These are phyloP conservation scores for Drosophila mayri DNA, from an alignment of 1,140 invertebrate genomes.

Conservation along the genomic window DNA sequence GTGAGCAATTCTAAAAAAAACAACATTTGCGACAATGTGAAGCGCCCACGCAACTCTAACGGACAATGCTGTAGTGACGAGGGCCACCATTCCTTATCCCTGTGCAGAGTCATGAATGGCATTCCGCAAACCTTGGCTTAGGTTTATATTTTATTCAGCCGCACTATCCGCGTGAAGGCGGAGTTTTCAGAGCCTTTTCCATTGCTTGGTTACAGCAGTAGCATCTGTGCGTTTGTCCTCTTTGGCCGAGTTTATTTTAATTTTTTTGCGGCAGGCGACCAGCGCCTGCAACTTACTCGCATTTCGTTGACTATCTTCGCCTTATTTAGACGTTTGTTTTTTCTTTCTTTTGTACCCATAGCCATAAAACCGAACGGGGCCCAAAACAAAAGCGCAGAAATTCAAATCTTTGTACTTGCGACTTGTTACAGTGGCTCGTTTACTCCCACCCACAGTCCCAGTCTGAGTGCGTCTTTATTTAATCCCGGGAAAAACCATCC, in stretches of 20 bases:
- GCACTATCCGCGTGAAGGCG: constrained; percentile 46
- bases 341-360: constrained; percentile 50
- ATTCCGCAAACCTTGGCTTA: constrained; percentile 66
- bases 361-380: constrained; percentile 63
- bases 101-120: constrained; percentile 66
- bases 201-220: constrained; percentile 36
- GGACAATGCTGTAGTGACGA: constrained; percentile 3
- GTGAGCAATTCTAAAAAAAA: constrained; percentile 66
- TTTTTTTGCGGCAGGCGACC: constrained; percentile 44
- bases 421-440: constrained; percentile 26
- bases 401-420: constrained; percentile 70
- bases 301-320: constrained; percentile 15
- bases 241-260: constrained; percentile 56
- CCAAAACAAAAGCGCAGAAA: constrained; percentile 60
- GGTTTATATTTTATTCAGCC: constrained; percentile 76
- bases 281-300: constrained; percentile 7
- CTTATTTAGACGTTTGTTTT: constrained; percentile 30
- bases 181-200: constrained; percentile 8
- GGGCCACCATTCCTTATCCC: constrained; percentile 42
- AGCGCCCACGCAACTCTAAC: constrained; percentile 18
- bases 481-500: constrained; percentile 4
- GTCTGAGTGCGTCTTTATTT: background rate
- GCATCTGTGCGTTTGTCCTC: constrained; percentile 51
- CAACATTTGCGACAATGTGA: constrained; percentile 54
- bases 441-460: background rate